Evolutionary conservation across 2,888 invertebrate genomes (phyloP).

Genomic region (Caenorhabditis sp.): DNA sequence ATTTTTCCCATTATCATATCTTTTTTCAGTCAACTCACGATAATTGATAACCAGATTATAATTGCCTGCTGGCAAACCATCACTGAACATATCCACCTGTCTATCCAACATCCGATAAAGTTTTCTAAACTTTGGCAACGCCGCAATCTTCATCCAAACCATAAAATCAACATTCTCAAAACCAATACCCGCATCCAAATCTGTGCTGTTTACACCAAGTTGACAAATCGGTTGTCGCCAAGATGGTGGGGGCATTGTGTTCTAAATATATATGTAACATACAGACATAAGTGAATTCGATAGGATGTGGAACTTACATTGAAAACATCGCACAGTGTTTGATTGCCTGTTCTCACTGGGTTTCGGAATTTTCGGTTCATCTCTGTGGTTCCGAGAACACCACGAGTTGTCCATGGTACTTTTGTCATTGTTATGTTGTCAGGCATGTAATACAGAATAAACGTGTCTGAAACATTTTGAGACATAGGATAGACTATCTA

Average conservation of each 20-base stretch:
- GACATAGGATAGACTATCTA: too few relatives aligned
- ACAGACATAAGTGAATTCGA: not conserved
- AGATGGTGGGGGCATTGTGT: constrained; percentile 80
- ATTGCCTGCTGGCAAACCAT: constrained; percentile 75
- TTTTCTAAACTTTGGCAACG: constrained; percentile 90
- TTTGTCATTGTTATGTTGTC: not conserved
- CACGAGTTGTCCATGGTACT: constrained; percentile 33
- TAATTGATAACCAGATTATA: constrained; percentile 72
- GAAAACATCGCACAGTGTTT: constrained; percentile 60
- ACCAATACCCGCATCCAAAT: constrained; percentile 74
- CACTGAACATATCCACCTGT: constrained; percentile 37
- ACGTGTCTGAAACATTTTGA: constrained; percentile 40
- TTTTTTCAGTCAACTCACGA: constrained; percentile 55
- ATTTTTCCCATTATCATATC: too few relatives aligned
- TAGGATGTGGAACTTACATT: too few relatives aligned
- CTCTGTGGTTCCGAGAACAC: constrained; percentile 94
- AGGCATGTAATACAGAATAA: constrained; percentile 19
- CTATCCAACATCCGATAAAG: constrained; percentile 88
- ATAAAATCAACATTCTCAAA: constrained; percentile 97
- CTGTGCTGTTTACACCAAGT: constrained; percentile 76
- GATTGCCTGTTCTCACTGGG: constrained; percentile 75
- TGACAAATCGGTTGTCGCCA: constrained; percentile 84
- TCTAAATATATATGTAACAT: constrained; percentile 35
- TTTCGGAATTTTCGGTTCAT: constrained; percentile 91
- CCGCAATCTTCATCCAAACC: constrained; percentile 99